A percentile compares a stretch with the other conserved stretches of the same genome.
Conservation (phyloP, 2,113 vertebrate species). For the Fregetta grallaria region DNA sequence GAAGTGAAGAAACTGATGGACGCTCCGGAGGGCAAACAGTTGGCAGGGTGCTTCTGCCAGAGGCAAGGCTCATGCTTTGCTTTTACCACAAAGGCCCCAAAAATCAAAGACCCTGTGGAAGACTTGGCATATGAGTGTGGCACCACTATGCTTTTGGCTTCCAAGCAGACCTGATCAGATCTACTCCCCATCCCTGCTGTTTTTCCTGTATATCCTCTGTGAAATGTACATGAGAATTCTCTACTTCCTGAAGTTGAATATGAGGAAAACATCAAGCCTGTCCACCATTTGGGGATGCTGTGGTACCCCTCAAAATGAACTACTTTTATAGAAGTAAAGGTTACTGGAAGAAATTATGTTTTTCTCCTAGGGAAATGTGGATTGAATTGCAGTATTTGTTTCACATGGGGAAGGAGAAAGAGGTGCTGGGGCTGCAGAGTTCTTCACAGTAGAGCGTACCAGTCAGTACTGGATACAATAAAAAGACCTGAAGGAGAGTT, state of each 20-base stretch:
- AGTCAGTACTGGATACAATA: background rate
- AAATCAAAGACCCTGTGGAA: background rate
- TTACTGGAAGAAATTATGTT: background rate
- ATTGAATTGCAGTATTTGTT: background rate
- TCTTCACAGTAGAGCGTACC: background rate
- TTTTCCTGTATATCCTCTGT: background rate
- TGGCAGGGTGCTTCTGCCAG: background rate
- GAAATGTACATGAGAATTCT: background rate
- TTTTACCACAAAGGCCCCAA: background rate
- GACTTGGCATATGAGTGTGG: rapidly evolving
- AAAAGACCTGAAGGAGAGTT: background rate
- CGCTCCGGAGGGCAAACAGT: background rate
- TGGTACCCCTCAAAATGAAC: background rate
- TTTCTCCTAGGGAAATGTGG: background rate
- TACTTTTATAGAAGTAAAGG: background rate
- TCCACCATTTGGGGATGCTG: background rate
- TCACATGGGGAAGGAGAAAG: background rate
- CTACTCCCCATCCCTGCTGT: background rate
- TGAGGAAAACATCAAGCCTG: background rate
- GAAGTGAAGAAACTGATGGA: background rate
- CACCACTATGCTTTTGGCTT: background rate
- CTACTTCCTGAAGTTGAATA: background rate
- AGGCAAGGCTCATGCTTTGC: background rate
- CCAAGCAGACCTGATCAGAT: background rate
- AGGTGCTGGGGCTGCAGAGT: background rate